Conservation (phyloP, 1,140 invertebrate genomes). For the Aleiodes sp. region DNA sequence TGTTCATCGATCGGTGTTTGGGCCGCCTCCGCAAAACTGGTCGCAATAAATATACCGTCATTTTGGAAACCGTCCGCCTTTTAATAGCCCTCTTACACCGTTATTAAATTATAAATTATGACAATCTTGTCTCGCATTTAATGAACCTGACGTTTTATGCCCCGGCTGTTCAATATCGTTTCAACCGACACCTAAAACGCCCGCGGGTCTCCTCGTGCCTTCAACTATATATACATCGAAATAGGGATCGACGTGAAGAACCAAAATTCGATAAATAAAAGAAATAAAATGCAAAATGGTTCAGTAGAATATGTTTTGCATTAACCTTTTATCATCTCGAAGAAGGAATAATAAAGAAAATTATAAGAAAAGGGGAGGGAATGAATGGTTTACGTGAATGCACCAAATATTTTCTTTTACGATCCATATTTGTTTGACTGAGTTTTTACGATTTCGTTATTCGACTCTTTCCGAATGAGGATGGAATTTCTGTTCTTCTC, state of each 20-base stretch:
- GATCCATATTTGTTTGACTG: constrained; percentile 16
- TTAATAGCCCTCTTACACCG: constrained; percentile 58
- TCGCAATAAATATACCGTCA: constrained; percentile 57
- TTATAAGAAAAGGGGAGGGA: neutral
- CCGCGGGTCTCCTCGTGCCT: constrained; percentile 21
- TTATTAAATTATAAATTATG: constrained; percentile 65
- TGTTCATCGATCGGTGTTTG: constrained; percentile 22
- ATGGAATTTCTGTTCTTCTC: no score
- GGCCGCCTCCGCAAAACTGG: constrained; percentile 41
- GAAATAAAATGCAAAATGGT: neutral
- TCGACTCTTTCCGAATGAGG: neutral
- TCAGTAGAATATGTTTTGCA: neutral
- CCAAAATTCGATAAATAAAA: neutral
- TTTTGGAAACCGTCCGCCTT: constrained; percentile 54
- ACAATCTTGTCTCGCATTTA: constrained; percentile 58
- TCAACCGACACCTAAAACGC: constrained; percentile 45
- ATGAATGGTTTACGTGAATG: constrained; percentile 25
- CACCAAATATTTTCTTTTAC: constrained; percentile 27
- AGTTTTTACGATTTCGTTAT: constrained; percentile 30
- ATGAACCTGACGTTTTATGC: constrained; percentile 55
- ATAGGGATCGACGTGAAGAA: constrained; percentile 1
- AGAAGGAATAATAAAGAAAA: no score
- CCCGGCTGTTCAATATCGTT: constrained; percentile 48
- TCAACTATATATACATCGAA: neutral
- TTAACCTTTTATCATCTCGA: neutral